Percentiles rank a stretch among this genome's conserved stretches.
Evolutionary conservation across 35 echinoderm and acorn worm genomes (phyloP).

Genomic region (Ophioderma brevispina): DNA sequence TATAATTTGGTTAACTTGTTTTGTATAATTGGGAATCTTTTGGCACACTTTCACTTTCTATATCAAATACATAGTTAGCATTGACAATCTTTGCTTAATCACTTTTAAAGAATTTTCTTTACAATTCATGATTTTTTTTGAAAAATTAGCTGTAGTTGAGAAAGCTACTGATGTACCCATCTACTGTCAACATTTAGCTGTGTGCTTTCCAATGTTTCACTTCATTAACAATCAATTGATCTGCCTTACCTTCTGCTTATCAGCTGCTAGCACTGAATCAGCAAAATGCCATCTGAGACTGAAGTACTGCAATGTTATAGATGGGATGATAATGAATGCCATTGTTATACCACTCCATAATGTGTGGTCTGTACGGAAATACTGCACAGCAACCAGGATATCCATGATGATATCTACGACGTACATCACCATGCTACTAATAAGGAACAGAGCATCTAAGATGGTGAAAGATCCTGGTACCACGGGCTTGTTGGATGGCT

Average conservation of each 20-base stretch:
- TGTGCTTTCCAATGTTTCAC: too few relatives aligned
- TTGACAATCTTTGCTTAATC: too few relatives aligned
- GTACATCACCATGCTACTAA: constrained; percentile 85
- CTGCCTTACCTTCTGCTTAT: neutral
- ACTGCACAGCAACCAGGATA: constrained; percentile 73
- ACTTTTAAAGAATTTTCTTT: too few relatives aligned
- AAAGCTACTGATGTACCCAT: too few relatives aligned
- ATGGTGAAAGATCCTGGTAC: constrained; percentile 14
- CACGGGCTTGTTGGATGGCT: neutral
- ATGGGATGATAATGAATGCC: constrained; percentile 82
- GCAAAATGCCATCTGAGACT: constrained; percentile 88
- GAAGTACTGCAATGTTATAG: constrained; percentile 85
- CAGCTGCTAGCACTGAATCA: constrained; percentile 10
- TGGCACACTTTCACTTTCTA: too few relatives aligned
- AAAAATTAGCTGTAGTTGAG: too few relatives aligned
- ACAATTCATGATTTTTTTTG: too few relatives aligned
- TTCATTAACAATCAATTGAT: too few relatives aligned
- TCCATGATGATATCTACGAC: constrained; percentile 86
- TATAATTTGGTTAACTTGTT: too few relatives aligned
- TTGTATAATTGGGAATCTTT: too few relatives aligned
- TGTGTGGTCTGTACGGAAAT: constrained; percentile 31
- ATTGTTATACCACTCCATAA: constrained; percentile 85
- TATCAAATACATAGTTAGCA: too few relatives aligned
- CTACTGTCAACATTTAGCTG: too few relatives aligned
- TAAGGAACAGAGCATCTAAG: constrained; percentile 78